Evolutionary conservation across 2,797 vertebrate genomes (phyloP).

Genomic region (Poliocrania exsul): DNA sequence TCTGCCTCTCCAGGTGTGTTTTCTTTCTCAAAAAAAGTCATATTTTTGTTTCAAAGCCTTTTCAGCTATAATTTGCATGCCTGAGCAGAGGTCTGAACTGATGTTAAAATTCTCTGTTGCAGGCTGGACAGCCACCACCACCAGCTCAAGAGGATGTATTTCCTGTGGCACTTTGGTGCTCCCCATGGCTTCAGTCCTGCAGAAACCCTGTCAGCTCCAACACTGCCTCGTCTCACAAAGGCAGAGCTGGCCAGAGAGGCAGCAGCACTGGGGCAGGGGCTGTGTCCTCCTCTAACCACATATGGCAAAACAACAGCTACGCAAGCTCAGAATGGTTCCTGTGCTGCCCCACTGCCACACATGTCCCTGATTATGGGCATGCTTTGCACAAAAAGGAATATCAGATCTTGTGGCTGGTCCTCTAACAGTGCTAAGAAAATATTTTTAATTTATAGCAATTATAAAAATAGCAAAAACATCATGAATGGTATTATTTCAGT

Average conservation of each 20-base stretch:
- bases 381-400: not conserved
- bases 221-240: not conserved
- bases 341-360: not conserved
- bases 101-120: not conserved
- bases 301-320: not conserved
- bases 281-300: not conserved
- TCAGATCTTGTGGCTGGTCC: not conserved
- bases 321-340: not conserved
- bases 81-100: not conserved
- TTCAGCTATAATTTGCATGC: not conserved
- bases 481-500: not conserved
- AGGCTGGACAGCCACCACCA: not conserved
- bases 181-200: not conserved
- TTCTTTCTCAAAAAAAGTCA: not conserved
- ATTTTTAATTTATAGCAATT: not conserved
- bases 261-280: not conserved
- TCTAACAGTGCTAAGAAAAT: not conserved
- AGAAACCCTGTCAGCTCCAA: not conserved
- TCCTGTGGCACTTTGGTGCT: not conserved
- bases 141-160: not conserved
- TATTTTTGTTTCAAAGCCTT: not conserved
- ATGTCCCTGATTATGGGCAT: not conserved
- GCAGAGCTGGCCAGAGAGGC: not conserved
- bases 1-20: not conserved
- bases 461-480: not conserved